Conservation (phyloP, 2,113 vertebrate species). For the Gallinago jamesoni region DNA sequence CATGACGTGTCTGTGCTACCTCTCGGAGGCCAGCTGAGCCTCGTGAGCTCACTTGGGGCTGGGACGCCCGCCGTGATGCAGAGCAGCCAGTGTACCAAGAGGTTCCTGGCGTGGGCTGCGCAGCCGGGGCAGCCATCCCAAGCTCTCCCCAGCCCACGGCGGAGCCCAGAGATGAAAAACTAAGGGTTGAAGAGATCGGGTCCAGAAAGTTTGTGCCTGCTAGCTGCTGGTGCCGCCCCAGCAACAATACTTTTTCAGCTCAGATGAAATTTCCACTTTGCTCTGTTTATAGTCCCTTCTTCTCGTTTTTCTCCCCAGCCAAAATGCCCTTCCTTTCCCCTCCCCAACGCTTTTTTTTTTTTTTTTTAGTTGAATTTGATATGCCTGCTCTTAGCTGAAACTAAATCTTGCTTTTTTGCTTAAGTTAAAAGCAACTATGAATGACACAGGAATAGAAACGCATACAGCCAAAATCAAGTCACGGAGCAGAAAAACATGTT, state of each 20-base stretch:
- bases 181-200: background rate
- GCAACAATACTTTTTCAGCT: background rate
- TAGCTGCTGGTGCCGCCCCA: background rate
- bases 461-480: background rate
- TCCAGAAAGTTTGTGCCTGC: background rate
- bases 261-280: background rate
- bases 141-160: background rate
- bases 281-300: background rate
- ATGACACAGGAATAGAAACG: background rate
- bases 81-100: constrained; percentile 44
- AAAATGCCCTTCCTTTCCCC: constrained; percentile 19
- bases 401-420: background rate
- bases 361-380: constrained; percentile 3
- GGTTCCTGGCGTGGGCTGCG: constrained; percentile 41
- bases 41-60: constrained; percentile 48
- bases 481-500: background rate
- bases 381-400: constrained; percentile 4
- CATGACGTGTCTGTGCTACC: background rate
- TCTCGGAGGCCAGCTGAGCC: constrained; percentile 11
- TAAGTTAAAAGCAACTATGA: background rate
- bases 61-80: background rate
- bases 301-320: background rate
- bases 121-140: background rate
- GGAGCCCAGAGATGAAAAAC: background rate
- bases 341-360: background rate